A percentile compares a stretch with the other conserved stretches of the same genome.
phyloP scores from a whole-genome alignment of 2,113 vertebrate species.

The Oreochromis niloticus region DNA sequence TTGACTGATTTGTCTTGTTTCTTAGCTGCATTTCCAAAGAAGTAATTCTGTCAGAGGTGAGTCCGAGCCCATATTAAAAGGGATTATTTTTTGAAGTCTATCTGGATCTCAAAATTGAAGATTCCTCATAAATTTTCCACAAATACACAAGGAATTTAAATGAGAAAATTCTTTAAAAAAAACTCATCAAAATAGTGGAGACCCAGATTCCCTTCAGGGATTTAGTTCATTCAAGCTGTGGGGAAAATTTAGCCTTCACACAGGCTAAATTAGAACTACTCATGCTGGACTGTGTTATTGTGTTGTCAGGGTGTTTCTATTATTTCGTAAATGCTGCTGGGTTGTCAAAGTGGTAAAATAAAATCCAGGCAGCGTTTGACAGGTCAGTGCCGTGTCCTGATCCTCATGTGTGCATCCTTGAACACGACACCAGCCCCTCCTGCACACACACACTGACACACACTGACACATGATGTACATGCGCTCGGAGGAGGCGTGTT shows the following conservation, averaged over 20 bases:
- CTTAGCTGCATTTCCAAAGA: accelerated
- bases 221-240: background rate
- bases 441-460: background rate
- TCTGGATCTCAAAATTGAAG: background rate
- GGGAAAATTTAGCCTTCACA: background rate
- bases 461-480: background rate
- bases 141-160: background rate
- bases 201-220: background rate
- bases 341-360: background rate
- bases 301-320: background rate
- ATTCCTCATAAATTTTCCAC: background rate
- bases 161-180: background rate
- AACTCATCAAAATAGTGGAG: background rate
- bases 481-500: background rate
- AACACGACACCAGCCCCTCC: background rate
- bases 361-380: background rate
- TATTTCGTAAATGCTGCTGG: background rate
- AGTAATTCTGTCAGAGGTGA: background rate
- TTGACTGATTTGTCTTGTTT: background rate
- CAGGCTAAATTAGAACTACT: background rate
- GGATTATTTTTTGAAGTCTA: background rate
- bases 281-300: background rate
- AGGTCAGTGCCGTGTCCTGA: background rate
- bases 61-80: accelerated
- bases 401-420: background rate